phyloP scores from a whole-genome alignment of 2,113 vertebrate species.

The Lates calcarifer region DNA sequence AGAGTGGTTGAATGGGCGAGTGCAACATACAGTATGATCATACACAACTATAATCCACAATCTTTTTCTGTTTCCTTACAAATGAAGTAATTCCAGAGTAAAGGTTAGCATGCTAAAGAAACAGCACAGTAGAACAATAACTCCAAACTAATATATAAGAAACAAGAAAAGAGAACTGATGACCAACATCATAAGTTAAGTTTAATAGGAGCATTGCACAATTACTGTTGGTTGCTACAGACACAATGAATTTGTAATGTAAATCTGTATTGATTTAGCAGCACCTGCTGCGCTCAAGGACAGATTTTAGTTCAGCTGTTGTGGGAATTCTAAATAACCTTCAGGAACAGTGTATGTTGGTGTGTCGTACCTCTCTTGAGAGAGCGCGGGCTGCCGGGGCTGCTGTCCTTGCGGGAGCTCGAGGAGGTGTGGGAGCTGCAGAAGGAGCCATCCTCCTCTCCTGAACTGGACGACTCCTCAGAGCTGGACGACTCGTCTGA shows the following conservation, averaged over 20 bases:
- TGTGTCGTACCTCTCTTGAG: conserved; percentile 91
- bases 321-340: background rate
- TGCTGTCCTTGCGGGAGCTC: conserved; percentile 87
- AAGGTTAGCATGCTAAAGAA: background rate
- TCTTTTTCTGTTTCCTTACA: background rate
- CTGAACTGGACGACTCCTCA: conserved; percentile 90
- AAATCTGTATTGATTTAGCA: background rate
- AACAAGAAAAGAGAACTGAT: too few relatives aligned
- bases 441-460: conserved; percentile 91
- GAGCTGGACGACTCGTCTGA: conserved; percentile 93
- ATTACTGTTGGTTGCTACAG: background rate
- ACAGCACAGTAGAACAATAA: background rate
- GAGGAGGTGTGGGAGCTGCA: conserved; percentile 90
- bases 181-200: too few relatives aligned
- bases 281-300: background rate
- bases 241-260: background rate
- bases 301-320: background rate
- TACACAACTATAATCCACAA: background rate
- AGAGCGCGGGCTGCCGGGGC: conserved; percentile 89
- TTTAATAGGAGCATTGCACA: background rate
- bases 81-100: background rate
- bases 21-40: background rate
- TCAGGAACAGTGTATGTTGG: background rate
- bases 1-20: background rate
- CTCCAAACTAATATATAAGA: background rate